phyloP scores from a whole-genome alignment of 2,888 invertebrate species.

The Helicoverpa assulta region DNA sequence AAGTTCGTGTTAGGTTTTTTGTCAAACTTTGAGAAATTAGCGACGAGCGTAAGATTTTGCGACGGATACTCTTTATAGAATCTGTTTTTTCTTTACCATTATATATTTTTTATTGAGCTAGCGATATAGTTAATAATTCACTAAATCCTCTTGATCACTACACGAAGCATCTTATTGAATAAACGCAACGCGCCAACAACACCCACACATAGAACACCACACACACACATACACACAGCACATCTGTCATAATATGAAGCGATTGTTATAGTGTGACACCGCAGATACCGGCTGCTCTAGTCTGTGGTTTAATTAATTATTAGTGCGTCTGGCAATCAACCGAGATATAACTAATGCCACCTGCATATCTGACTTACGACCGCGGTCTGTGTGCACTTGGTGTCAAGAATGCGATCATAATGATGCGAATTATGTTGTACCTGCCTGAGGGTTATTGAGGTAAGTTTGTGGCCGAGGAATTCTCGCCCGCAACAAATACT shows the following conservation, averaged over 20 bases:
- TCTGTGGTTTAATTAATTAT: conserved; percentile 72
- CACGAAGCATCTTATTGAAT: no score
- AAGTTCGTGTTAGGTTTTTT: no score
- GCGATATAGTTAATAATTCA: no score
- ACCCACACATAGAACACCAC: background rate
- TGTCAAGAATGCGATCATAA: background rate
- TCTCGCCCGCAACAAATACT: no score
- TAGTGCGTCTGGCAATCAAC: conserved; percentile 59
- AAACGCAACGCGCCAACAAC: background rate
- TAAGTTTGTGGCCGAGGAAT: no score
- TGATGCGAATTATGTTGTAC: background rate
- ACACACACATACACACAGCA: conserved; percentile 5
- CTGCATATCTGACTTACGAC: conserved; percentile 45
- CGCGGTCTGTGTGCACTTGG: conserved; percentile 22
- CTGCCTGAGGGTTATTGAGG: background rate
- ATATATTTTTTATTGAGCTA: no score
- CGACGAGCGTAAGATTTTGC: no score
- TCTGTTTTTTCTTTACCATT: no score
- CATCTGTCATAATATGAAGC: conserved; percentile 47
- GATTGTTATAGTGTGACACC: conserved; percentile 51
- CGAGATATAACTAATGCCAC: conserved; percentile 37
- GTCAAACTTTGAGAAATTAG: no score
- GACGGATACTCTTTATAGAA: no score
- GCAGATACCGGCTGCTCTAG: conserved; percentile 64
- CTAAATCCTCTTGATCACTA: no score